A percentile compares a stretch with the other conserved stretches of the same genome.
Evolutionary conservation across 2,797 vertebrate genomes (phyloP).

Genomic region (Martes flavigula): DNA sequence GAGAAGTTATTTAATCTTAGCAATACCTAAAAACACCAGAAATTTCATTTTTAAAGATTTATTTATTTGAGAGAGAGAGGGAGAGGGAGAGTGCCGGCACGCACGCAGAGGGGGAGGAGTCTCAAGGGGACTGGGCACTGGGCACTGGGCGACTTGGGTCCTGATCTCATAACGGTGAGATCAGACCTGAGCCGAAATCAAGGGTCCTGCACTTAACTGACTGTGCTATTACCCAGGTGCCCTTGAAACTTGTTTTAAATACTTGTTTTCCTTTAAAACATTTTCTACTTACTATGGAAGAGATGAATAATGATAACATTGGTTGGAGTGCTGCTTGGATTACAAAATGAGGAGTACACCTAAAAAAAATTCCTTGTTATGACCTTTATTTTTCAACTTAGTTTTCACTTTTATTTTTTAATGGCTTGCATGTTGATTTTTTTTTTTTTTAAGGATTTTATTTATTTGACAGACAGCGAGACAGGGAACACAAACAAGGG

Average conservation of each 20-base stretch:
- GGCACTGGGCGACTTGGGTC: not conserved
- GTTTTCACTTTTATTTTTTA: not conserved
- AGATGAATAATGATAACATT: not conserved
- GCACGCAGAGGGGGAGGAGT: too few relatives aligned
- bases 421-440: not conserved
- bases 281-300: not conserved
- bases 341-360: not conserved
- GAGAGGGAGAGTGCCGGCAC: accelerated
- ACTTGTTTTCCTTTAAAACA: not conserved
- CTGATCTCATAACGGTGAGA: not conserved
- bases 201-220: not conserved
- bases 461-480: too few relatives aligned
- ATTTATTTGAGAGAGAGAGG: not conserved
- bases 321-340: not conserved
- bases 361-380: not conserved
- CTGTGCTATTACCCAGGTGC: not conserved
- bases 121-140: not conserved
- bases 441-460: too few relatives aligned
- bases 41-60: not conserved
- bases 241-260: not conserved
- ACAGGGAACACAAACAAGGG: too few relatives aligned
- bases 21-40: not conserved
- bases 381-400: not conserved
- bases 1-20: not conserved
- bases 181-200: not conserved